Conservation (phyloP, 1,140 invertebrate genomes). For the Pseudoatta argentina region DNA sequence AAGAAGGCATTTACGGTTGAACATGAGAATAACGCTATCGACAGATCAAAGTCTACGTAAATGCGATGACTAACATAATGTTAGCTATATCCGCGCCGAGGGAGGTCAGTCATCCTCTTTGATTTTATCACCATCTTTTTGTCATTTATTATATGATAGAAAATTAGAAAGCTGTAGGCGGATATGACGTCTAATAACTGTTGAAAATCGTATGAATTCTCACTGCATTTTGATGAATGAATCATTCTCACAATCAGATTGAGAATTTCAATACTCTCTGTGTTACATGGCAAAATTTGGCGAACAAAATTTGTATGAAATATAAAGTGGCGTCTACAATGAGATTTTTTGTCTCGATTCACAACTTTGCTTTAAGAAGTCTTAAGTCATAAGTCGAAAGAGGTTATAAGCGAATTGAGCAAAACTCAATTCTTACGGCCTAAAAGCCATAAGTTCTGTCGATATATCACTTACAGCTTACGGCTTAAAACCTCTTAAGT, state of each 20-base stretch:
- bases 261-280: background rate
- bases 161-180: background rate
- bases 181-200: background rate
- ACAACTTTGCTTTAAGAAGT: too few relatives aligned
- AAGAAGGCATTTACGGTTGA: conserved; percentile 24
- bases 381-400: too few relatives aligned
- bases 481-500: too few relatives aligned
- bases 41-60: conserved; percentile 42
- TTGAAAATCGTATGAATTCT: background rate
- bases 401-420: too few relatives aligned
- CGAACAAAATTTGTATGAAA: background rate
- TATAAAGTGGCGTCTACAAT: too few relatives aligned
- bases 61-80: background rate
- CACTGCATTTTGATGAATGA: background rate
- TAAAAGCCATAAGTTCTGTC: too few relatives aligned
- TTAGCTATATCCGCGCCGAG: background rate
- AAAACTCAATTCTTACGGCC: too few relatives aligned
- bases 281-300: background rate
- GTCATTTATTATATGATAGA: background rate
- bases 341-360: too few relatives aligned
- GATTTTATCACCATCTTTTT: background rate
- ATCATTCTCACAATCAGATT: background rate
- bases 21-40: conserved; percentile 19
- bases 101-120: background rate
- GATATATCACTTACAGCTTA: too few relatives aligned